Evolutionary conservation across 2,797 vertebrate genomes (phyloP).

Genomic region (Okamejei kenojei): DNA sequence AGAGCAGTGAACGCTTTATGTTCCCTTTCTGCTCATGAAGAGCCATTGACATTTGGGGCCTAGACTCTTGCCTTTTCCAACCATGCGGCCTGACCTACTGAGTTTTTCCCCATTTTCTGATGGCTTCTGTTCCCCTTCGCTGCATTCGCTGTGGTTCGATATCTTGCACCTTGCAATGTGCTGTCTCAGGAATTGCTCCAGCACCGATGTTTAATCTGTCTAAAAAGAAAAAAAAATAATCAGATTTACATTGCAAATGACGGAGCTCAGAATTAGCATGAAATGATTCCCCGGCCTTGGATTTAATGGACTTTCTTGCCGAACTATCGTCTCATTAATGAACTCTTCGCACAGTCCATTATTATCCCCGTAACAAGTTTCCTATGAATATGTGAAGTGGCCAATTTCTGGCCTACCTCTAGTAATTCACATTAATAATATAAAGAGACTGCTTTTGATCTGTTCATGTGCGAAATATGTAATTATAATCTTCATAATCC

Average conservation of each 20-base stretch:
- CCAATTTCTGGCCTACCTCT: background rate
- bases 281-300: background rate
- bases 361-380: background rate
- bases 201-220: background rate
- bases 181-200: background rate
- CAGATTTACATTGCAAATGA: background rate
- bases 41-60: no score
- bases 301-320: background rate
- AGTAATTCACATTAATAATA: slow-evolving; percentile 24
- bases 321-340: background rate
- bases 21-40: no score
- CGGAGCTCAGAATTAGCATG: slow-evolving; percentile 28
- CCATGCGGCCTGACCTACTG: no score
- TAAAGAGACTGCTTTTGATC: slow-evolving; percentile 8
- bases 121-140: no score
- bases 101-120: no score
- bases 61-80: no score
- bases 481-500: background rate
- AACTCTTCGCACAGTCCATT: background rate
- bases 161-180: background rate
- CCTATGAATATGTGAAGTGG: background rate
- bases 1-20: background rate
- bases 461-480: slow-evolving; percentile 10
- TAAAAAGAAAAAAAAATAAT: background rate
- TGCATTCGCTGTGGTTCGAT: background rate